These are phyloP conservation scores for Nycticorax nycticorax DNA, from an alignment of 2,113 vertebrate genomes.

Conservation along the genomic window DNA sequence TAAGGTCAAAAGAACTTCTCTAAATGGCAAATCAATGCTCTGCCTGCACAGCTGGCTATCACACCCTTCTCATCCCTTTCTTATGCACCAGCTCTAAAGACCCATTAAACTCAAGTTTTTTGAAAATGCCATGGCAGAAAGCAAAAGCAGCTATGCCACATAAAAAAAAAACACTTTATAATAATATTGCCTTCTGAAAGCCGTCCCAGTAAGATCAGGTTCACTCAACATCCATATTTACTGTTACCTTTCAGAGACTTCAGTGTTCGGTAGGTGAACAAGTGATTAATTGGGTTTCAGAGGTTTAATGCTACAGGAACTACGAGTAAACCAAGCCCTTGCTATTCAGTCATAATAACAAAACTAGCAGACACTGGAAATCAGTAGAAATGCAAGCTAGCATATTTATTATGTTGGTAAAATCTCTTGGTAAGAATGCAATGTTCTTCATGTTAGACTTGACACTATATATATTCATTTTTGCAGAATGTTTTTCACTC, in stretches of 20 bases:
- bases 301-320: neutral
- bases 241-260: neutral
- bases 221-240: neutral
- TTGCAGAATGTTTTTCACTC: conserved; percentile 20
- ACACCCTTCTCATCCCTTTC: neutral
- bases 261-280: neutral
- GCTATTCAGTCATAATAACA: neutral
- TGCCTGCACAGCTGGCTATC: neutral
- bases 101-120: neutral
- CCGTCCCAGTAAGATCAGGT: neutral
- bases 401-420: neutral
- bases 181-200: neutral
- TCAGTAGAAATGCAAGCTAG: neutral
- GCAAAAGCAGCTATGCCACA: neutral
- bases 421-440: neutral
- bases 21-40: neutral
- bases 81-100: neutral
- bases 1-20: neutral
- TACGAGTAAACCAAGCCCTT: neutral
- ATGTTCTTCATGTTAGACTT: neutral
- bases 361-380: neutral
- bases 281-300: neutral
- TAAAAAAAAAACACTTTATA: neutral
- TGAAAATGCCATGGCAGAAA: neutral
- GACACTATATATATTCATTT: neutral